Evolutionary conservation across 2,888 invertebrate genomes (phyloP), one percentile per base, ranked within the genome.

Genomic region (Andrena bucephala): DNA sequence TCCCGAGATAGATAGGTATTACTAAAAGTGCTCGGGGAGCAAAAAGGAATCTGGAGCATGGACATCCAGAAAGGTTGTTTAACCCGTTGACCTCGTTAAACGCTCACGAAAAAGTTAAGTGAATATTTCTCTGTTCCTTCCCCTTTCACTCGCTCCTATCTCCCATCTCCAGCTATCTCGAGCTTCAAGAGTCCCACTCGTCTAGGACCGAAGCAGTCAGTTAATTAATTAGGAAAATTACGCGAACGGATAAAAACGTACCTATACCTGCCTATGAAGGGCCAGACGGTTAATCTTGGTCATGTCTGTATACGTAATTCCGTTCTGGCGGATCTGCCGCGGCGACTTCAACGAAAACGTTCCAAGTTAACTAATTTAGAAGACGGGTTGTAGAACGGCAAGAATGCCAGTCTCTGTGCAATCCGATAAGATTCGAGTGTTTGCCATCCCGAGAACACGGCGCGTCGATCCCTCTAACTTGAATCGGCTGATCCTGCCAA

Each of bases 141-240:
- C 60, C 63, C 59, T 75, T 57, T 65, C 62, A 7, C 29, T 10
- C 31, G 0, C 67, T 29, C 24, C 62, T 13, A 24, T 52, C 48
- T 8, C 42, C 27, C 42, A 66, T 67, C 60, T 57, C 36, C 20
- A 20, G 27, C 50, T 68, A 75, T 72, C 78, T 76, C 75, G 54
- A 72, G 72, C 20, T 74, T 83, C 66, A 81, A 83, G 78, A 63
- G 75, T 66, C 48, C 33, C 60, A 36, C 54, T 69, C 59, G 29
- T 42, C 42, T 60, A 10, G 27, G 50, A 52, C 36, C 52, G 68
- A 78, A 77, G 74, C 80, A 77, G 78, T 85, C 81, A 66, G 84
- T 85, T 88, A 88, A 88, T 88, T 87, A 88, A 88, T 87, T 86
- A 87, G 59, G 70, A 81, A 87, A 86, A 88, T 86, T 87, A 77